These are phyloP conservation scores for Scopus umbretta DNA, from an alignment of 2,113 vertebrate genomes.

Conservation along the genomic window DNA sequence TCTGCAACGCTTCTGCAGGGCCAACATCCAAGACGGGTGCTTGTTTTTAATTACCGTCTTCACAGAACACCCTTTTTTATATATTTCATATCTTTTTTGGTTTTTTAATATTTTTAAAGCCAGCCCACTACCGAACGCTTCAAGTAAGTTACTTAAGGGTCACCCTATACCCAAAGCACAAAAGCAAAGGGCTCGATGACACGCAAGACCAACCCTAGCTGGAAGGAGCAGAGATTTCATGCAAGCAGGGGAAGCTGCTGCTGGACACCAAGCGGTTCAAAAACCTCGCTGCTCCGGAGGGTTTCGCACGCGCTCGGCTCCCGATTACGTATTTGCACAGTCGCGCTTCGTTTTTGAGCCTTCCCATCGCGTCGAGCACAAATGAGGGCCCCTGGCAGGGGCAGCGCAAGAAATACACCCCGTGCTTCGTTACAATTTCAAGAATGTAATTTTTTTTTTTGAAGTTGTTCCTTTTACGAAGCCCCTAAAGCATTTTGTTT, in stretches of 20 bases:
- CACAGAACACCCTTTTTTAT: not conserved
- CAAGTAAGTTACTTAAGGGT: not conserved
- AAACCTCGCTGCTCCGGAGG: not conserved
- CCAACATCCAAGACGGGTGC: not conserved
- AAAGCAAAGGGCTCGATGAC: not conserved
- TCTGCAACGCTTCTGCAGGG: accelerated
- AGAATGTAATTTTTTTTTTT: not conserved
- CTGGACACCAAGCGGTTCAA: not conserved
- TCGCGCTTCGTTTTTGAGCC: accelerated
- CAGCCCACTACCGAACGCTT: not conserved
- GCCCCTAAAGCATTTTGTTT: not conserved
- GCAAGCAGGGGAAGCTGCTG: not conserved
- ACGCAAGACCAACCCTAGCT: not conserved
- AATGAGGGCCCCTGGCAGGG: not conserved
- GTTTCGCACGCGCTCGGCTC: not conserved
- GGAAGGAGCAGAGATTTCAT: not conserved
- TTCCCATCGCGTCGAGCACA: not conserved
- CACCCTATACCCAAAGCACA: not conserved
- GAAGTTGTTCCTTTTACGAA: not conserved
- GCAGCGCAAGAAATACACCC: not conserved
- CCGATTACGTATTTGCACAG: accelerated
- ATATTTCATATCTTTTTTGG: not conserved
- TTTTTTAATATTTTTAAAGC: not conserved
- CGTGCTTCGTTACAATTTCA: accelerated
- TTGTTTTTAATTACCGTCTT: not conserved